These are phyloP conservation scores for Aelia acuminata DNA, from an alignment of 2,888 invertebrate species.

Conservation along the genomic window DNA sequence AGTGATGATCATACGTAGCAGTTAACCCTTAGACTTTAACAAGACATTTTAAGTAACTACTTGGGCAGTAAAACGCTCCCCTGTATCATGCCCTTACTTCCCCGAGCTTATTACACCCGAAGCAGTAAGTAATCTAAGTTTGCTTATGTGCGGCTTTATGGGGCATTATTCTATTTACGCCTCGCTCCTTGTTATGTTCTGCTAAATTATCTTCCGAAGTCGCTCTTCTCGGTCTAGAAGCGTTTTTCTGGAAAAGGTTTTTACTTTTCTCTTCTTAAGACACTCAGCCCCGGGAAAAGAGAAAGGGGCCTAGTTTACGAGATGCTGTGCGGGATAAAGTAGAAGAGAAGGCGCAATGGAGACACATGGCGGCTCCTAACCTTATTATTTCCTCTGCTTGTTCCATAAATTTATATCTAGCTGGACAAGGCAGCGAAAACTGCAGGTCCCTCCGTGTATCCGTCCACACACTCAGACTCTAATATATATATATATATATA, in stretches of 20 bases:
- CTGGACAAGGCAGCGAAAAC: background rate
- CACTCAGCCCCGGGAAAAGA: background rate
- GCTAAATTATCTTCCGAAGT: background rate
- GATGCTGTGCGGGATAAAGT: background rate
- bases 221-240: background rate
- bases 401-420: conserved; percentile 27
- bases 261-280: background rate
- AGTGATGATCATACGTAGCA: background rate
- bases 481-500: too few species aligned
- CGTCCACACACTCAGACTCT: too few species aligned
- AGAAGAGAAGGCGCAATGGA: background rate
- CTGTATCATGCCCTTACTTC: background rate
- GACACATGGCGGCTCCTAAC: background rate
- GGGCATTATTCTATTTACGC: conserved; percentile 51
- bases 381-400: background rate
- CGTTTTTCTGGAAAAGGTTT: background rate
- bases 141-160: conserved; percentile 42
- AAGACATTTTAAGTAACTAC: conserved; percentile 48
- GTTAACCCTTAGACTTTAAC: conserved; percentile 26
- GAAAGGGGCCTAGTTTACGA: background rate
- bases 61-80: conserved; percentile 28
- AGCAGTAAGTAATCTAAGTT: conserved; percentile 50
- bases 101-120: conserved; percentile 32
- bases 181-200: background rate
- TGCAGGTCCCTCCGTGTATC: background rate